These are phyloP conservation scores for Protobothrops flavoviridis DNA, from an alignment of 2,113 vertebrate genomes.

Conservation along the genomic window DNA sequence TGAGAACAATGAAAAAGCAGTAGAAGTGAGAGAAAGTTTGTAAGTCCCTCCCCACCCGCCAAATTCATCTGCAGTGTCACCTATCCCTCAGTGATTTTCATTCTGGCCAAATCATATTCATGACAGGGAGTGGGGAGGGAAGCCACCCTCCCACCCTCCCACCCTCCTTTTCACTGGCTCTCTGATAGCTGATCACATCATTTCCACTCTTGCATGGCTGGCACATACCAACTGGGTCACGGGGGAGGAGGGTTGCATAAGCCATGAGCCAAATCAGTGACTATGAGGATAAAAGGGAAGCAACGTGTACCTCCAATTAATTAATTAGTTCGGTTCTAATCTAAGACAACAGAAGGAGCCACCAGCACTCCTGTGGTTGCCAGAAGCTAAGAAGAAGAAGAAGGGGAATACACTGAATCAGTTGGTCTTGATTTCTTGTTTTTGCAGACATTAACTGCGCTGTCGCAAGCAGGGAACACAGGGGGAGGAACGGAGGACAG, in stretches of 20 bases:
- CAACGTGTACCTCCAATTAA: not conserved
- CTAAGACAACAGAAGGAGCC: not conserved
- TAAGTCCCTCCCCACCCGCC: not conserved
- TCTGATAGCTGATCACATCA: not conserved
- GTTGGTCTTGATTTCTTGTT: conserved; percentile 14
- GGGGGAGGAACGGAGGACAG: conserved; percentile 75
- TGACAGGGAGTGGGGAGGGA: not conserved
- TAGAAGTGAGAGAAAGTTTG: not conserved
- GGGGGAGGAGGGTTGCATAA: not conserved
- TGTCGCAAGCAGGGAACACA: conserved; percentile 76
- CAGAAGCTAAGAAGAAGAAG: not conserved
- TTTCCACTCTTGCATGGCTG: not conserved
- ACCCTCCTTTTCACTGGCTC: not conserved
- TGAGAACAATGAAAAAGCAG: not conserved
- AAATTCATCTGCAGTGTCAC: not conserved
- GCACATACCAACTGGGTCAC: not conserved
- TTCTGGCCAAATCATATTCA: not conserved
- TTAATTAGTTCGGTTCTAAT: not conserved
- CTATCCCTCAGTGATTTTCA: not conserved
- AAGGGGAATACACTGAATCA: not conserved
- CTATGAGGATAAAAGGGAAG: not conserved
- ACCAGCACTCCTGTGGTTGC: not conserved
- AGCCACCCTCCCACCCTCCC: not conserved
- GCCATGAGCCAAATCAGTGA: not conserved
- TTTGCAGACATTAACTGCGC: conserved; percentile 84